phyloP scores from a whole-genome alignment of 2,888 invertebrate species.

The Philereme vetulata region DNA sequence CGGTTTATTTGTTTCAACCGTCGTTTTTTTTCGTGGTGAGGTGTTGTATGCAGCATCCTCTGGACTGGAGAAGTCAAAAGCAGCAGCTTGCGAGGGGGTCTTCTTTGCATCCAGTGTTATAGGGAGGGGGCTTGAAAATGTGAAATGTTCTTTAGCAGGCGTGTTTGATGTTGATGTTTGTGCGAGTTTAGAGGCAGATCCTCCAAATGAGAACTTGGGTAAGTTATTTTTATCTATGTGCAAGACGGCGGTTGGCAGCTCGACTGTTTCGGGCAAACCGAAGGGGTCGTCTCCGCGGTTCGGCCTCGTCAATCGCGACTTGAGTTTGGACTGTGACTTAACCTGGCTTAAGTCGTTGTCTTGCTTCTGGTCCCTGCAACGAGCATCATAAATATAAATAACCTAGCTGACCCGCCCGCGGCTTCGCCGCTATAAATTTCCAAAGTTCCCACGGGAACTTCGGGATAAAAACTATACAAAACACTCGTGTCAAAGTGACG shows the following conservation, averaged over 20 bases:
- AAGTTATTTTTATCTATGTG: constrained; percentile 63
- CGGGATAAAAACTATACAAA: too few species aligned
- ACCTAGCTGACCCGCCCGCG: too few species aligned
- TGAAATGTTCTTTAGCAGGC: constrained; percentile 45
- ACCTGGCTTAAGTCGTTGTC: background rate
- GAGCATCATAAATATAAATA: constrained; percentile 11
- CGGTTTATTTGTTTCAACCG: constrained; percentile 30
- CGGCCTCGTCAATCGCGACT: constrained; percentile 52
- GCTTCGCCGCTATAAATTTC: background rate
- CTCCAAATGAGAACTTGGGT: constrained; percentile 60
- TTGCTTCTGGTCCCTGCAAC: constrained; percentile 45
- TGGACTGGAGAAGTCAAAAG: constrained; percentile 59
- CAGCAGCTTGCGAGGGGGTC: constrained; percentile 29
- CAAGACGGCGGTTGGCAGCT: constrained; percentile 58
- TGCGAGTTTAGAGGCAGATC: constrained; percentile 17
- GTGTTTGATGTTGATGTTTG: constrained; percentile 30
- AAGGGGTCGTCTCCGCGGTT: constrained; percentile 45
- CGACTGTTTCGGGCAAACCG: constrained; percentile 38
- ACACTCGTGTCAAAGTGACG: too few species aligned
- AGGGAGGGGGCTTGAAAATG: constrained; percentile 60
- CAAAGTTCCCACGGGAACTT: too few species aligned
- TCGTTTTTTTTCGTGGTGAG: constrained; percentile 5
- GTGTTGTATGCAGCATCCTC: constrained; percentile 49
- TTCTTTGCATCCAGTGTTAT: constrained; percentile 43
- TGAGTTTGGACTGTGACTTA: constrained; percentile 52